Conservation (phyloP, 1,140 invertebrate species). For the Cotesia typhae region DNA sequence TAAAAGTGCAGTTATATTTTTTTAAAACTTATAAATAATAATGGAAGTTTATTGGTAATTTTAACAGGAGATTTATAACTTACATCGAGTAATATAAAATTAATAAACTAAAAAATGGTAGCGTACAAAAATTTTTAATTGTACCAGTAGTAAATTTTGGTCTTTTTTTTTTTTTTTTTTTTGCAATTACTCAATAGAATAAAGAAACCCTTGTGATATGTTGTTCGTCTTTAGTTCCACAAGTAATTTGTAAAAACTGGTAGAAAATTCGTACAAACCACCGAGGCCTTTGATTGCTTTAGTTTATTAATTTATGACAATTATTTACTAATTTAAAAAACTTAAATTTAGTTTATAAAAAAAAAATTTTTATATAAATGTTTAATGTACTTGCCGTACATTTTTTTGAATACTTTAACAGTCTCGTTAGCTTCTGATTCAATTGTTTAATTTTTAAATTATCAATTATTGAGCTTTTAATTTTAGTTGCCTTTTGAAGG, state of each 20-base stretch:
- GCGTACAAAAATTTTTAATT: neutral
- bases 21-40: neutral
- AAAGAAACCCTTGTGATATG: slow-evolving; percentile 33
- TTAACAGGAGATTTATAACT: too few relatives aligned
- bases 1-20: too few relatives aligned
- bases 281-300: slow-evolving; percentile 30
- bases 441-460: too few relatives aligned
- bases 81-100: neutral
- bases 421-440: too few relatives aligned
- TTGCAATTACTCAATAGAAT: slow-evolving; percentile 9
- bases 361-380: neutral
- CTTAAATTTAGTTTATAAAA: neutral
- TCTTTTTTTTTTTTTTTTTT: neutral
- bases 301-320: slow-evolving; percentile 8
- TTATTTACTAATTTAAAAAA: neutral
- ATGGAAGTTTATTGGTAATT: neutral
- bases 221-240: slow-evolving; percentile 2
- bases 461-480: too few relatives aligned
- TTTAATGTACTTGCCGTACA: slow-evolving; percentile 16
- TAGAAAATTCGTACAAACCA: slow-evolving; percentile 38
- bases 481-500: too few relatives aligned
- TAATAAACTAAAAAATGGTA: slow-evolving; percentile 7
- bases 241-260: slow-evolving; percentile 33
- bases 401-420: slow-evolving; percentile 17
- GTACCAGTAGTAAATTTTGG: neutral